Evolutionary conservation across 2,888 invertebrate genomes (phyloP).

Genomic region (Prenolepis imparis): DNA sequence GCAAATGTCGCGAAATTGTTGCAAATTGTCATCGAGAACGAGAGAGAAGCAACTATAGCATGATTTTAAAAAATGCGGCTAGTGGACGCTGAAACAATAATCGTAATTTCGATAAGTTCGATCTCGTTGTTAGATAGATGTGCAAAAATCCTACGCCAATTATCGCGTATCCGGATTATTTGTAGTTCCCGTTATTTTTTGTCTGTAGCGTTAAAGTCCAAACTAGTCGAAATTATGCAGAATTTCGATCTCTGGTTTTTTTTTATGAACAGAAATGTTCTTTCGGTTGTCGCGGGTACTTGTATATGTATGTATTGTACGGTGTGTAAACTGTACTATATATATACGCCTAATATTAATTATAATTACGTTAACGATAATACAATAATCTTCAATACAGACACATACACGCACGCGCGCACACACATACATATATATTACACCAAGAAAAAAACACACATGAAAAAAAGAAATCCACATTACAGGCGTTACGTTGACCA

Average conservation of each 20-base stretch:
- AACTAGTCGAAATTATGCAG: constrained; percentile 14
- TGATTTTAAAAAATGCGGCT: neutral
- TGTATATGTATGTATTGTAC: constrained; percentile 85
- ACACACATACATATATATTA: neutral
- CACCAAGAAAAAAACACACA: constrained; percentile 30
- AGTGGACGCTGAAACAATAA: neutral
- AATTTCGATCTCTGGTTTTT: neutral
- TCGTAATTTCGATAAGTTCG: neutral
- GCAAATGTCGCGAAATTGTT: neutral
- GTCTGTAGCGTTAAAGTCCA: neutral
- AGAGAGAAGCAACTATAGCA: neutral
- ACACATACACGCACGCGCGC: constrained; percentile 33
- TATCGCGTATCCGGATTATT: neutral
- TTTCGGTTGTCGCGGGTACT: constrained; percentile 61
- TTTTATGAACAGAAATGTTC: neutral
- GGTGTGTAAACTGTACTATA: constrained; percentile 83
- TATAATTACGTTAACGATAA: constrained; percentile 77
- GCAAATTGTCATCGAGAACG: neutral
- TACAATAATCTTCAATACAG: constrained; percentile 76
- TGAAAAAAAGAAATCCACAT: constrained; percentile 56
- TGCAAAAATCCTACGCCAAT: constrained; percentile 6
- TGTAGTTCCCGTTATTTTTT: constrained; percentile 8
- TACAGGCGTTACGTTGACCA: constrained; percentile 74
- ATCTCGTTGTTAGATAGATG: neutral
- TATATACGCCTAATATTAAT: constrained; percentile 82